A percentile compares a stretch with the other conserved stretches of the same genome.
phyloP scores from a whole-genome alignment of 2,888 invertebrate species.

The Eucera pruinosa region DNA sequence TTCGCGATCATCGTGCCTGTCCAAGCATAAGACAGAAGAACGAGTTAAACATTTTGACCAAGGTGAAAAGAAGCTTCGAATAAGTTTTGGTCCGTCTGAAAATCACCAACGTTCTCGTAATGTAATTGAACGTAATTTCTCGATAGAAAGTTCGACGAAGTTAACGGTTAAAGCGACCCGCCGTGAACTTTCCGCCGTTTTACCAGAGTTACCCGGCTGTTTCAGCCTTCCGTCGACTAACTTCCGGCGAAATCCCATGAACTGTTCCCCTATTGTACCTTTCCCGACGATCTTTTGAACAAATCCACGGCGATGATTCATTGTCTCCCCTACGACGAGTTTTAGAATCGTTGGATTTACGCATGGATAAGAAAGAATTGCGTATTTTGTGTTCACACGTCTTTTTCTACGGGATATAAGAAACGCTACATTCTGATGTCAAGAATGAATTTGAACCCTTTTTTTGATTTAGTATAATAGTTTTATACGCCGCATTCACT shows the following conservation, averaged over 20 bases:
- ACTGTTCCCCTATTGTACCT: background rate
- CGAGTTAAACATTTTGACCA: background rate
- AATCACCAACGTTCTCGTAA: background rate
- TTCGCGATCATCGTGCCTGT: background rate
- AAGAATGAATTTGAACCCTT: too few relatives aligned
- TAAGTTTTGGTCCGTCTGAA: background rate
- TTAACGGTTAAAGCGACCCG: conserved; percentile 3
- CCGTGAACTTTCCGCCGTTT: conserved; percentile 36
- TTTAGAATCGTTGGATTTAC: background rate
- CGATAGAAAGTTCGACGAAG: conserved; percentile 14
- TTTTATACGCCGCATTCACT: too few relatives aligned
- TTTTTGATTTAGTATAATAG: too few relatives aligned
- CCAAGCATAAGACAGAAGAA: background rate
- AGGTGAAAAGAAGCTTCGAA: conserved; percentile 2
- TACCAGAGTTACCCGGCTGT: conserved; percentile 27
- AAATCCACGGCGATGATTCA: conserved; percentile 5
- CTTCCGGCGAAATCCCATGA: conserved; percentile 1
- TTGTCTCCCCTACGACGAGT: background rate
- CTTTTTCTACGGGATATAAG: background rate
- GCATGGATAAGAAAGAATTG: background rate
- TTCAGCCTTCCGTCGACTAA: background rate
- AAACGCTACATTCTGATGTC: background rate
- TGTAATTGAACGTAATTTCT: conserved; percentile 40
- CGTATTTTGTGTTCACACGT: background rate
- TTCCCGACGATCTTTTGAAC: background rate